Conservation (phyloP, 2,113 vertebrate genomes). For the Xiphorhynchus elegans region DNA sequence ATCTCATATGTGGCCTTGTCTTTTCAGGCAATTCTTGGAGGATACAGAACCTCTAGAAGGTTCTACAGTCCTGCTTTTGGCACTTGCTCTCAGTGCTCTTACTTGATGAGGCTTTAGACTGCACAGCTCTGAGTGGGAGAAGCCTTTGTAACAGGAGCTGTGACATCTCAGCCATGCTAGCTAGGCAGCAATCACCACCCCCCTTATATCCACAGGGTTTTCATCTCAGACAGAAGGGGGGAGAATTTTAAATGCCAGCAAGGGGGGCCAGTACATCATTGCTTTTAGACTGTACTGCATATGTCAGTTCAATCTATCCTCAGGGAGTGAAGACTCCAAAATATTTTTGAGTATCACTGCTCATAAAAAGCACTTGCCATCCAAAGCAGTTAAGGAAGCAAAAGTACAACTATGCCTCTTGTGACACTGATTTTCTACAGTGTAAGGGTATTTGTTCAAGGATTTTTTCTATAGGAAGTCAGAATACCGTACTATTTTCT, state of each 20-base stretch:
- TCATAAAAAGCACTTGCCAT: not conserved
- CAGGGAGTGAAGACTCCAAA: not conserved
- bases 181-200: not conserved
- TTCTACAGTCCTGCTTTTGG: constrained; percentile 13
- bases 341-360: not conserved
- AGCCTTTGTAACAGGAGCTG: constrained; percentile 63
- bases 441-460: not conserved
- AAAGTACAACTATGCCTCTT: not conserved
- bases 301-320: constrained; percentile 13
- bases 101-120: not conserved
- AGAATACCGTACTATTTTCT: not conserved
- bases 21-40: not conserved
- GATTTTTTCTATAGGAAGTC: not conserved
- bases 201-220: not conserved
- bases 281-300: not conserved
- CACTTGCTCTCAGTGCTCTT: not conserved
- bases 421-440: not conserved
- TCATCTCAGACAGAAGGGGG: not conserved
- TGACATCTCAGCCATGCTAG: constrained; percentile 35
- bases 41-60: not conserved
- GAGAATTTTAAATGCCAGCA: constrained; percentile 19
- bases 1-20: not conserved
- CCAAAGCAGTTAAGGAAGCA: not conserved
- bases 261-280: not conserved
- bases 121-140: constrained; percentile 26